Base-by-base conservation (phyloP, 2,797 vertebrate species). In the Crenichthys baileyi region DNA sequence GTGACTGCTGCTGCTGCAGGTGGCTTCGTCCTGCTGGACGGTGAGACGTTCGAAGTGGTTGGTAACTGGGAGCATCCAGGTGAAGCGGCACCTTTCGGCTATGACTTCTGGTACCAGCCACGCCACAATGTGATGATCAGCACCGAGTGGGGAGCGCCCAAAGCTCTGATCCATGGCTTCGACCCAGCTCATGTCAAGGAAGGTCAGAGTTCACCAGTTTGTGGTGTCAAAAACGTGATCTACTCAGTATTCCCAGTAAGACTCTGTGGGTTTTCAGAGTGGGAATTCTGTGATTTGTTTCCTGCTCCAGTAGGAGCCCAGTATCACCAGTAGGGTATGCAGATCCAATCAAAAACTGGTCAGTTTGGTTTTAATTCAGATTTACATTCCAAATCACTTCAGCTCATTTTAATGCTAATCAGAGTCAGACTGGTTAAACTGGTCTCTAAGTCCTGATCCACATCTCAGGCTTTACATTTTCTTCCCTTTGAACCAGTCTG, bases 101-200 rank as follows among this genome's bases (percentile, higher is more conserved):
- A 98, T 0, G 98, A 99, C 89, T 99, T 98, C 95, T 99, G 98
- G 98, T 99, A 98, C 88, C 98, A 99, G 70, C 98, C 98, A 0
- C 94, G 95, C 2, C 97, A 98, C 92, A 98, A 98, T 0, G 97
- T 98, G 90, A 96, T 99, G 96, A 93, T 99, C 80, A 99, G 98
- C 94, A 96, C 96, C 0, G 97, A 97, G 20, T 98, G 97, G 97
- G 97, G 96, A 0, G 36, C 90, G 0, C 98, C 97, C 1, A 97
- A 96, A 65, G 89, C 89, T 55, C 50, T 98, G 1, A 85, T 26
- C 0, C 0, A 88, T 0, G 97, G 98, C 0, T 98, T 99, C 63
- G 92, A 96, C 71, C 95, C 95, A 0, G 90, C 87, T 2, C 94
- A 99, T 0, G 82, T 97, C 7, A 85, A 92, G 68, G 95, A 94